Percentiles rank a stretch among this genome's conserved stretches.
phyloP scores from a whole-genome alignment of 2,113 vertebrate species.

The Neolamprologus brichardi region DNA sequence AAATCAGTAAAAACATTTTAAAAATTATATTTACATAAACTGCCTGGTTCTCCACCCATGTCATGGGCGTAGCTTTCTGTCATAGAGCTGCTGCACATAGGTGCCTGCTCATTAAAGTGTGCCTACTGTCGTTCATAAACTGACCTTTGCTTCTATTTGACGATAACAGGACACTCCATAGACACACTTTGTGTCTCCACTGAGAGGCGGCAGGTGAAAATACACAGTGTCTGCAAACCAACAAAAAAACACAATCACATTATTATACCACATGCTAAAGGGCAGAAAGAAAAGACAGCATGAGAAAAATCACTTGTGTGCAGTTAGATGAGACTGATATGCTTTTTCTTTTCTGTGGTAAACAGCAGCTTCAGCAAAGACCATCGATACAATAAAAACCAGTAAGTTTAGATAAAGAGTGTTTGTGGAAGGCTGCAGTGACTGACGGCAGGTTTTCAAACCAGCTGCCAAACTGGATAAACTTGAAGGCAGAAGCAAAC shows the following conservation, averaged over 20 bases:
- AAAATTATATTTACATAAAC: fast-evolving
- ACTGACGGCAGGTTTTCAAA: neutral
- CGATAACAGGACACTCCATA: slow-evolving; percentile 96
- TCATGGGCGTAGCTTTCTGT: neutral
- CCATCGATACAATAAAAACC: neutral
- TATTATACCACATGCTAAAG: fast-evolving
- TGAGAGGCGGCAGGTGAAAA: slow-evolving; percentile 90
- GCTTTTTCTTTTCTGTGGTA: neutral
- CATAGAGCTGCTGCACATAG: neutral
- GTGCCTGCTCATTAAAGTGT: neutral
- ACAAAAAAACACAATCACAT: neutral
- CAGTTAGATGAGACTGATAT: neutral
- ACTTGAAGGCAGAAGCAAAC: neutral
- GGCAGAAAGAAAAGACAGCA: neutral
- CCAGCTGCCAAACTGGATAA: neutral
- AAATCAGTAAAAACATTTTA: neutral
- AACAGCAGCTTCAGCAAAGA: neutral
- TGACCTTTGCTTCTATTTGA: slow-evolving; percentile 97
- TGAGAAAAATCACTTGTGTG: neutral
- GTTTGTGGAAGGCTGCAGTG: neutral
- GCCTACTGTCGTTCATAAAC: neutral
- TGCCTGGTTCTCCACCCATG: neutral
- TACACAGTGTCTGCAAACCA: slow-evolving; percentile 84
- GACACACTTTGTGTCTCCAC: slow-evolving; percentile 80
- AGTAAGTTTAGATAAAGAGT: neutral